These are phyloP conservation scores for Suillia variegata DNA, from an alignment of 2,888 invertebrate species.

Conservation along the genomic window DNA sequence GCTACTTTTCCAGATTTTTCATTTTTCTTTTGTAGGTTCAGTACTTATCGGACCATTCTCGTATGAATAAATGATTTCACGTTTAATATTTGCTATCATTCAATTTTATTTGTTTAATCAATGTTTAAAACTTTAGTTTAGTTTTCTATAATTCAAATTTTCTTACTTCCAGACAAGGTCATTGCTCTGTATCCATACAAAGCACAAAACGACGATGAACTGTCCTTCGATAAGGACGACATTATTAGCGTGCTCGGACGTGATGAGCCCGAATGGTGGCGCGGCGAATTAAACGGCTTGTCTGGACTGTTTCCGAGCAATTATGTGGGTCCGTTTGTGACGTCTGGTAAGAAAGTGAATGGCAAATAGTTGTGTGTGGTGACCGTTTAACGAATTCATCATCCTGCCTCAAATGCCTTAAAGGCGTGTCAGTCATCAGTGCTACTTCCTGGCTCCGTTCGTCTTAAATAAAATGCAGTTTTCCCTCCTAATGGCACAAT, in stretches of 20 bases:
- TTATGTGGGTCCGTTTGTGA: constrained; percentile 79
- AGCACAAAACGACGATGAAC: constrained; percentile 93
- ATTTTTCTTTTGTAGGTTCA: no score
- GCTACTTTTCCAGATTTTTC: no score
- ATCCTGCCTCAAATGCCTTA: constrained; percentile 23
- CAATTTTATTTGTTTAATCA: no score
- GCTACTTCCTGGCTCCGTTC: no score
- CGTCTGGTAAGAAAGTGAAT: constrained; percentile 60
- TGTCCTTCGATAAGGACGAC: constrained; percentile 90
- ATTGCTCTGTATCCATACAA: constrained; percentile 92
- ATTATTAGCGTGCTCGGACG: constrained; percentile 87
- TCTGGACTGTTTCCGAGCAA: constrained; percentile 95
- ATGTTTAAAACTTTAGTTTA: not conserved
- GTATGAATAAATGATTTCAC: no score
- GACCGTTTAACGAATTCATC: not conserved
- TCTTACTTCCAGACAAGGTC: constrained; percentile 75
- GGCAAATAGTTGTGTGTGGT: constrained; percentile 39
- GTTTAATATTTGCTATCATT: no score
- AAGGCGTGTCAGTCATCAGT: constrained; percentile 13
- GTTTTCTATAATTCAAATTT: not conserved
- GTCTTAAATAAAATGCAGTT: not conserved
- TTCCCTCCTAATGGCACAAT: no score
- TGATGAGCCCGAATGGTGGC: constrained; percentile 98
- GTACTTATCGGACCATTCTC: no score
- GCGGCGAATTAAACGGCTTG: constrained; percentile 87